Conservation (phyloP, 2,797 vertebrate species). For the Perodicticus potto region DNA sequence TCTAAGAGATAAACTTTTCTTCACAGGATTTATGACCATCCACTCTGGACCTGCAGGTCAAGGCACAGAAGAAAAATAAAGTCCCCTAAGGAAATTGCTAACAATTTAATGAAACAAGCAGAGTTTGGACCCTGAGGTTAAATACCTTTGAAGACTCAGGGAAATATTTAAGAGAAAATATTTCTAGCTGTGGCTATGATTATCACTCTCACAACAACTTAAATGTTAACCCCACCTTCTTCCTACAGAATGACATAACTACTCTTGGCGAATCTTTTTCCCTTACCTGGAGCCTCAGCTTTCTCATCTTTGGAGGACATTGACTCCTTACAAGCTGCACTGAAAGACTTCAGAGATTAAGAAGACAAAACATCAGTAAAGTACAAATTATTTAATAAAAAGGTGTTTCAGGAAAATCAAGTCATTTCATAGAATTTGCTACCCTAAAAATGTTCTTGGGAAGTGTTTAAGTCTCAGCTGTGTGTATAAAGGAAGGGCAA, state of each 20-base stretch:
- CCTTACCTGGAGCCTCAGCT: background rate
- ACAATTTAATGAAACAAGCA: constrained; percentile 54
- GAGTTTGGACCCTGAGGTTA: background rate
- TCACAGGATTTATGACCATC: constrained; percentile 46
- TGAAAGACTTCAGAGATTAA: constrained; percentile 10
- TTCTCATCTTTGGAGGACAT: background rate
- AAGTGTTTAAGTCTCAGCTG: background rate
- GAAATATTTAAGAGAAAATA: background rate
- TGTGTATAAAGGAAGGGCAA: background rate
- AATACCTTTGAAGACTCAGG: constrained; percentile 55
- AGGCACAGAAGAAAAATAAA: constrained; percentile 13
- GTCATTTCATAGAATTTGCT: background rate
- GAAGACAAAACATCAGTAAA: constrained; percentile 55
- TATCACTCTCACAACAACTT: background rate
- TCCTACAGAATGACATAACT: background rate
- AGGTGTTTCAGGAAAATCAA: background rate
- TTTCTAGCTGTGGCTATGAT: background rate
- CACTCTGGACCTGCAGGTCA: constrained; percentile 25
- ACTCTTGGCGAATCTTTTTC: background rate
- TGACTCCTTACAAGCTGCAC: background rate
- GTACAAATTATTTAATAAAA: constrained; percentile 7
- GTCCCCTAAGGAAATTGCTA: background rate
- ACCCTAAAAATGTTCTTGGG: background rate
- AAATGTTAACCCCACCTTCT: constrained; percentile 5
- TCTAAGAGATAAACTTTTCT: constrained; percentile 21